Percentiles rank a stretch among this genome's conserved stretches.
These are phyloP conservation scores for Psophia crepitans DNA, from an alignment of 2,113 vertebrate species.

Conservation along the genomic window DNA sequence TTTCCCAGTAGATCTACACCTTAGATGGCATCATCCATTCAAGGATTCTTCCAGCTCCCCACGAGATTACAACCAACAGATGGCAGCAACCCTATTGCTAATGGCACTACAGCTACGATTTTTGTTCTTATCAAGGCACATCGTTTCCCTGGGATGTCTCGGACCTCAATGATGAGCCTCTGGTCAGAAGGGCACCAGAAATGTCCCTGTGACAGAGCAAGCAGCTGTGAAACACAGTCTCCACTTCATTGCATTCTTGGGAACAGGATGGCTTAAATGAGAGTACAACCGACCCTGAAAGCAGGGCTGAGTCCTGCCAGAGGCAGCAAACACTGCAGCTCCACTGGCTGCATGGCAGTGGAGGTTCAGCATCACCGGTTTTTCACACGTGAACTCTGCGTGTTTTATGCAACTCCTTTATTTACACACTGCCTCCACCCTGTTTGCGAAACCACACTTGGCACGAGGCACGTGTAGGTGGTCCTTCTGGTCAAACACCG, in stretches of 20 bases:
- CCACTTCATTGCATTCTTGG: neutral
- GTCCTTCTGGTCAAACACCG: neutral
- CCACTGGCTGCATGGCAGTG: neutral
- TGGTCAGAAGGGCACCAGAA: neutral
- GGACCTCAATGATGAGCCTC: neutral
- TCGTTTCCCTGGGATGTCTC: neutral
- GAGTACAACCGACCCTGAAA: neutral
- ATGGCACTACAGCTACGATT: neutral
- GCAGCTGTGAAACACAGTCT: neutral
- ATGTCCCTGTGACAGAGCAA: neutral
- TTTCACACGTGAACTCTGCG: neutral
- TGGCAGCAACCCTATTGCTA: constrained; percentile 64
- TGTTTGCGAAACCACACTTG: neutral
- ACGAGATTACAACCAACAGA: constrained; percentile 65
- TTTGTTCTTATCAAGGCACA: neutral
- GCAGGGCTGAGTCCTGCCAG: neutral
- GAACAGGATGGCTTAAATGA: neutral
- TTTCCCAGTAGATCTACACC: neutral
- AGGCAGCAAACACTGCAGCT: neutral
- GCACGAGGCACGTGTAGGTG: accelerated
- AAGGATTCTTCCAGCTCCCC: constrained; percentile 24
- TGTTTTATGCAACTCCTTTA: neutral
- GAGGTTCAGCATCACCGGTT: neutral
- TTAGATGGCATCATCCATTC: neutral
- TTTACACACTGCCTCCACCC: neutral